phyloP scores from a whole-genome alignment of 1,140 invertebrate species.

The Colletes gigas region DNA sequence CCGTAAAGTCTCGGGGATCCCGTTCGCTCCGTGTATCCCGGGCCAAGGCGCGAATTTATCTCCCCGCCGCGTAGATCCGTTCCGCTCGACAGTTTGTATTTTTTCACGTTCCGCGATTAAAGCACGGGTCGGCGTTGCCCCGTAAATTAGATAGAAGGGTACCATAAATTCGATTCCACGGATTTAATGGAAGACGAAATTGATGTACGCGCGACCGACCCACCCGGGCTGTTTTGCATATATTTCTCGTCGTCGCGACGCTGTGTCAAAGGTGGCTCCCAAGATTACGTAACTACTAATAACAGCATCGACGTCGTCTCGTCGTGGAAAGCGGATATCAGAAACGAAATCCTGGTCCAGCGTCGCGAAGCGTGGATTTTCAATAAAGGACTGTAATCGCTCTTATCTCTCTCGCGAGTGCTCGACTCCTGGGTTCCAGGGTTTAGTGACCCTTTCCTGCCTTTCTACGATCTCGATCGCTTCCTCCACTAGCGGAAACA shows the following conservation, averaged over 20 bases:
- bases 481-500: too few relatives aligned
- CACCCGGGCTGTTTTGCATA: neutral
- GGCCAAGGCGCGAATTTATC: slow-evolving; percentile 3
- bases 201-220: neutral
- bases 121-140: neutral
- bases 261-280: neutral
- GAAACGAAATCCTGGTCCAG: too few relatives aligned
- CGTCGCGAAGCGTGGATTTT: too few relatives aligned
- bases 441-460: too few relatives aligned
- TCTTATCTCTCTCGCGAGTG: too few relatives aligned
- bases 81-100: slow-evolving; percentile 13
- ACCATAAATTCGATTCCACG: slow-evolving; percentile 17
- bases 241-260: neutral
- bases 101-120: slow-evolving; percentile 14
- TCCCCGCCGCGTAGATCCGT: neutral
- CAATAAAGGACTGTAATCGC: too few relatives aligned
- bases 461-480: too few relatives aligned
- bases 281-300: neutral
- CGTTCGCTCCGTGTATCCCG: neutral
- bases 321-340: too few relatives aligned
- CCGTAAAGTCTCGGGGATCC: slow-evolving; percentile 28
- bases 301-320: neutral
- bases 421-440: too few relatives aligned
- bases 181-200: slow-evolving; percentile 22
- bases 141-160: slow-evolving; percentile 1